Evolutionary conservation across 2,888 invertebrate species (phyloP).

Genomic region (Tyria jacobaeae): DNA sequence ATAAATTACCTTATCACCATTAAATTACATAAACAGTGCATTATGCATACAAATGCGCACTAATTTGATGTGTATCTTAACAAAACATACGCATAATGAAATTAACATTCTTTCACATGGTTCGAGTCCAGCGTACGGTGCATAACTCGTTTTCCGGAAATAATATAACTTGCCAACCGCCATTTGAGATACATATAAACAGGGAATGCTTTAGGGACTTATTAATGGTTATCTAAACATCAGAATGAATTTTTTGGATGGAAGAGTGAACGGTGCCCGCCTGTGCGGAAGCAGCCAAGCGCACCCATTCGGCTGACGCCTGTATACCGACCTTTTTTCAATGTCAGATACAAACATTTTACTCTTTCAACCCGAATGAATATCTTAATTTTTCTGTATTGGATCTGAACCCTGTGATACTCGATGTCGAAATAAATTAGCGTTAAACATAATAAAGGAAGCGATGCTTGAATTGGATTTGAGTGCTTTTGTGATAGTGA

Average conservation of each 20-base stretch:
- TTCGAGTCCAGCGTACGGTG: slow-evolving; percentile 54
- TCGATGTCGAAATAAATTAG: slow-evolving; percentile 80
- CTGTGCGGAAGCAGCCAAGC: slow-evolving; percentile 75
- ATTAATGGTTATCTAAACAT: slow-evolving; percentile 84
- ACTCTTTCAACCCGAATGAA: slow-evolving; percentile 84
- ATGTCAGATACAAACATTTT: slow-evolving; percentile 79
- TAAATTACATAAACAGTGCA: slow-evolving; percentile 61
- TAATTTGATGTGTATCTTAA: slow-evolving; percentile 71
- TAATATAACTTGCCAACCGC: slow-evolving; percentile 76
- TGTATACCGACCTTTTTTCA: slow-evolving; percentile 76
- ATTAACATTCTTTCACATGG: slow-evolving; percentile 75
- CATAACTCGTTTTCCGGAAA: slow-evolving; percentile 80
- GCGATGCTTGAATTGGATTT: slow-evolving; percentile 64
- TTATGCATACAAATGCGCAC: slow-evolving; percentile 63
- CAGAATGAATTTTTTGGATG: slow-evolving; percentile 77
- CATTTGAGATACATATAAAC: slow-evolving; percentile 68
- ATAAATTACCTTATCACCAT: slow-evolving; percentile 54
- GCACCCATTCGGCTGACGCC: slow-evolving; percentile 75
- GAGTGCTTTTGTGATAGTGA: slow-evolving; percentile 65
- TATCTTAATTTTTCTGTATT: slow-evolving; percentile 83
- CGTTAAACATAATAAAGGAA: slow-evolving; percentile 63
- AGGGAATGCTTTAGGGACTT: slow-evolving; percentile 66
- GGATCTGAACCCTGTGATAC: slow-evolving; percentile 68
- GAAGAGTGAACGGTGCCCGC: slow-evolving; percentile 66
- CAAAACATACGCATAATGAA: slow-evolving; percentile 71